A percentile compares a stretch with the other conserved stretches of the same genome.
phyloP scores from a whole-genome alignment of 2,113 vertebrate genomes.

The Percina caprodes region DNA sequence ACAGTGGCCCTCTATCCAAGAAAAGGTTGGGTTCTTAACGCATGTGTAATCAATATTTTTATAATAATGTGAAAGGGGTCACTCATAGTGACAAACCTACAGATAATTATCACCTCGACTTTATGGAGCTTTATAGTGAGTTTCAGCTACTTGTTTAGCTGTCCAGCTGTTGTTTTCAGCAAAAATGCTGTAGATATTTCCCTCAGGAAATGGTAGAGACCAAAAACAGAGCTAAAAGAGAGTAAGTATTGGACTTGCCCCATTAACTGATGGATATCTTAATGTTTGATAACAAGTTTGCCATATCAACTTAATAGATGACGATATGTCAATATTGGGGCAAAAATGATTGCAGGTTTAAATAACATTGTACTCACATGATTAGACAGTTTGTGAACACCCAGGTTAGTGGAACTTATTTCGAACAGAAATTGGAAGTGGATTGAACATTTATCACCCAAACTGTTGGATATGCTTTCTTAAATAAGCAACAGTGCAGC shows the following conservation, averaged over 20 bases:
- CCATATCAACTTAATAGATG: too few species aligned
- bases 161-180: not conserved
- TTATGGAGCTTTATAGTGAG: not conserved
- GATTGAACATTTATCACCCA: not conserved
- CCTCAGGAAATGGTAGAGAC: too few species aligned
- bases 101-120: not conserved
- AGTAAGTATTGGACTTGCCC: too few species aligned
- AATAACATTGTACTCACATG: not conserved
- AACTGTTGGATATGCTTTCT: not conserved
- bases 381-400: not conserved
- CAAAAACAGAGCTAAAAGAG: too few species aligned
- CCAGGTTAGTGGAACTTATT: not conserved
- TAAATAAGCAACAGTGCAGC: not conserved
- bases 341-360: too few species aligned
- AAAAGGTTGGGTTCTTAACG: not conserved
- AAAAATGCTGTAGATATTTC: too few species aligned
- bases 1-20: not conserved
- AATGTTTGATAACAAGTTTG: too few species aligned
- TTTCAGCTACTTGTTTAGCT: not conserved
- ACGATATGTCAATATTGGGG: too few species aligned
- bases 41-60: not conserved
- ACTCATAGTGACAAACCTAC: not conserved
- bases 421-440: not conserved
- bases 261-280: too few species aligned
- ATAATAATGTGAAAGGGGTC: not conserved